A percentile compares a stretch with the other conserved stretches of the same genome.
phyloP scores from a whole-genome alignment of 2,888 invertebrate genomes.

The Elmis aenea region DNA sequence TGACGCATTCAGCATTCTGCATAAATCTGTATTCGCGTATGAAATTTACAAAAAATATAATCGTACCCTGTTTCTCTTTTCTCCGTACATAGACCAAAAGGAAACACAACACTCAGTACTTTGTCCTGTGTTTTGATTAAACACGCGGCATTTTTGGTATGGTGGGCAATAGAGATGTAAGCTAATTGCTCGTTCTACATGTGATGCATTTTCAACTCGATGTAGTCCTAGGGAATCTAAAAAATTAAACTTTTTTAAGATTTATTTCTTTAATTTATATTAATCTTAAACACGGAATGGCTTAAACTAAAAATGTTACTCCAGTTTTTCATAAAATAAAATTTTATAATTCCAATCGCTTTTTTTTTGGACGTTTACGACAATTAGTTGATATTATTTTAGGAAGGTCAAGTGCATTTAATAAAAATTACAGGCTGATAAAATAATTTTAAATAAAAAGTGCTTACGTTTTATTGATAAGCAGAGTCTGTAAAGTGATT shows the following conservation, averaged over 20 bases:
- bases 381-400: too few relatives aligned
- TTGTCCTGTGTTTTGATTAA: slow-evolving; percentile 86
- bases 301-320: too few relatives aligned
- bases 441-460: too few relatives aligned
- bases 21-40: neutral
- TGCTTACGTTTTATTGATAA: too few relatives aligned
- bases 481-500: too few relatives aligned
- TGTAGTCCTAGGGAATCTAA: slow-evolving; percentile 92
- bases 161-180: slow-evolving; percentile 95
- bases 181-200: slow-evolving; percentile 83
- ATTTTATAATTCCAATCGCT: too few relatives aligned
- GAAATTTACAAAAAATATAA: slow-evolving; percentile 1
- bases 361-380: too few relatives aligned
- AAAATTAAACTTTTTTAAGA: slow-evolving; percentile 14
- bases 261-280: slow-evolving; percentile 1
- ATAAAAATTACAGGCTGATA: too few relatives aligned
- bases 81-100: slow-evolving; percentile 90
- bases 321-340: too few relatives aligned
- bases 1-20: neutral
- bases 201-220: slow-evolving; percentile 90
- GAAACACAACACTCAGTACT: slow-evolving; percentile 68
- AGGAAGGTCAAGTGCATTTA: too few relatives aligned
- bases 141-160: slow-evolving; percentile 80
- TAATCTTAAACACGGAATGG: too few relatives aligned
- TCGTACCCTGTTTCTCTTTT: slow-evolving; percentile 63